Percentiles rank a stretch among this genome's conserved stretches.
Conservation (phyloP, 1,140 invertebrate species). For the Trachelipus rathkii region DNA sequence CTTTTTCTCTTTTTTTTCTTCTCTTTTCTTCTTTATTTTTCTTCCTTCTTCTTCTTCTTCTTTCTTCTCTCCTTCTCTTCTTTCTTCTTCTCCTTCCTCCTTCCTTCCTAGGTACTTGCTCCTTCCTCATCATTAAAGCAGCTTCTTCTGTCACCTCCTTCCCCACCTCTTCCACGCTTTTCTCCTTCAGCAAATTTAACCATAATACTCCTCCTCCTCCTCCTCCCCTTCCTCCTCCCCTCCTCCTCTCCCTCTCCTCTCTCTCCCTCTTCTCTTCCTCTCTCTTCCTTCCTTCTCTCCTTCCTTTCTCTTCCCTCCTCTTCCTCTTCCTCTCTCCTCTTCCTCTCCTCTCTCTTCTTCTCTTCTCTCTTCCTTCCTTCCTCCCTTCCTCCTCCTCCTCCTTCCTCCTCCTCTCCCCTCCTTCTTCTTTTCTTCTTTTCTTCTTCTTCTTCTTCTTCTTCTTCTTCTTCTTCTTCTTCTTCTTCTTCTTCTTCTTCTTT, state of each 20-base stretch:
- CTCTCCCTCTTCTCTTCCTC: neutral
- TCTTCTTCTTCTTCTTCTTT: too few species aligned
- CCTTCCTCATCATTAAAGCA: too few species aligned
- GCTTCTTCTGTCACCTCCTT: too few species aligned
- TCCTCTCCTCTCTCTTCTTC: neutral
- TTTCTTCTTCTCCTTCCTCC: neutral
- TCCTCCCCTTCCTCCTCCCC: neutral
- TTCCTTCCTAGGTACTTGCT: too few species aligned
- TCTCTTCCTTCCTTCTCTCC: neutral
- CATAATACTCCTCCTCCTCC: too few species aligned
- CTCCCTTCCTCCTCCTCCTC: neutral
- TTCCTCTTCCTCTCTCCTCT: neutral
- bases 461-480: neutral
- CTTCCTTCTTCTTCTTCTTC: neutral
- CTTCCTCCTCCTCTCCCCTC: neutral
- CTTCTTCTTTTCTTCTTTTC: neutral
- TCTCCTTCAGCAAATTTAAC: neutral
- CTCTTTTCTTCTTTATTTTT: neutral
- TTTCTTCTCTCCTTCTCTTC: neutral
- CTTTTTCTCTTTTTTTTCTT: neutral
- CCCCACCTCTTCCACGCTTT: slow-evolving; percentile 2
- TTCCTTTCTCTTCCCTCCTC: neutral
- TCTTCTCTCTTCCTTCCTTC: neutral
- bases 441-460: neutral
- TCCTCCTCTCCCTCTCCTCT: neutral